Base-by-base conservation (phyloP, 2,888 invertebrate species). In the Brachypterus glaber region DNA sequence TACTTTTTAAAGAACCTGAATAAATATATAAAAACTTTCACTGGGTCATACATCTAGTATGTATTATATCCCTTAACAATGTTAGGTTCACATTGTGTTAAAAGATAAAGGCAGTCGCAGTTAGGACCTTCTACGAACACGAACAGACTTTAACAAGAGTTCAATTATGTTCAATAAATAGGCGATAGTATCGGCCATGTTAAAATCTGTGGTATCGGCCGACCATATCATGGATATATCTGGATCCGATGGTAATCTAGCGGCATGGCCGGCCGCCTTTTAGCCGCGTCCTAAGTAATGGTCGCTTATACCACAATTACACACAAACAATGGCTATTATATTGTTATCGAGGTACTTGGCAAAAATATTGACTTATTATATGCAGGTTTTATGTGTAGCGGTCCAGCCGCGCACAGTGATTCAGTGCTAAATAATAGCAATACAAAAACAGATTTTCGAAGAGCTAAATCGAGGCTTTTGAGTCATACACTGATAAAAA, bases 311-410 rank as follows among this genome's bases (percentile, higher is more conserved):
- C 62, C 60, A 63, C 64, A 64, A 64, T 63, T 63, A 63, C 62
- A 44, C 55, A 27, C 54, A 61, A 63, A 64, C 64, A 64, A 64
- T 64, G 57, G 60, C 63, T 59, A 63, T 63, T 63, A 63, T 63
- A 62, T 63, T 63, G 62, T 63, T 63, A 63, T 63, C 62, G 60
- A 58, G 60, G 58, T 58, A 55, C 53, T 54, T 50, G 52, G 59
- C 61, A 63, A 63, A 63, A 63, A 63, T 63, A 63, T 63, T 62
- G 62, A 63, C 63, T 62, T 63, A 62, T 62, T 63, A 61, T 62
- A 57, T 57, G 55, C 59, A 53, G 47, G 53, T 50, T 47, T 49
- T 47, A 44, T 45, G n/a, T n/a, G n/a, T n/a, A n/a, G n/a, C n/a
- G n/a, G n/a, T n/a, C n/a, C n/a, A n/a, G n/a, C n/a, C n/a, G n/a